A percentile compares a stretch with the other conserved stretches of the same genome.
These are phyloP conservation scores for Diaperis boleti DNA, from an alignment of 2,888 invertebrate species.

Conservation along the genomic window DNA sequence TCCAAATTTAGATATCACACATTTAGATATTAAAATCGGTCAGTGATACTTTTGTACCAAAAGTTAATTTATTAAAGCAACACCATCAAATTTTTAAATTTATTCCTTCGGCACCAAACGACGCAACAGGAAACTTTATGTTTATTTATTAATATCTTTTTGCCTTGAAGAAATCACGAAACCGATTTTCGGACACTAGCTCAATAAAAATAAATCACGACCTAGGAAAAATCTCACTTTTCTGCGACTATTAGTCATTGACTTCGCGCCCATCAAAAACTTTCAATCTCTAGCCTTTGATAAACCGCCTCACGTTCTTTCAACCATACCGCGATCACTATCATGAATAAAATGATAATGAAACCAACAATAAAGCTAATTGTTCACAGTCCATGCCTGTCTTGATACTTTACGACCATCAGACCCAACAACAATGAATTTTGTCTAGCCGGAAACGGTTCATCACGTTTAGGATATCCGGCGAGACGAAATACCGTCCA, in stretches of 20 bases:
- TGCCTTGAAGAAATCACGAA: not conserved
- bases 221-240: slow-evolving; percentile 24
- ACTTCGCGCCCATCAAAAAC: slow-evolving; percentile 23
- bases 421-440: slow-evolving; percentile 38
- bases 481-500: slow-evolving; percentile 32
- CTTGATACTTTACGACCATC: slow-evolving; percentile 28
- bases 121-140: too few species aligned
- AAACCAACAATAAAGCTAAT: slow-evolving; percentile 43
- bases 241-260: slow-evolving; percentile 31
- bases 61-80: too few species aligned
- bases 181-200: not conserved
- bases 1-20: too few species aligned
- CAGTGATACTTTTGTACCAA: too few species aligned
- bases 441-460: slow-evolving; percentile 51
- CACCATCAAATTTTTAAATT: too few species aligned
- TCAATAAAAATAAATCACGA: slow-evolving; percentile 18
- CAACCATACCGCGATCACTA: slow-evolving; percentile 14
- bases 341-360: slow-evolving; percentile 43
- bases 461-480: slow-evolving; percentile 56
- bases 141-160: too few species aligned
- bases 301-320: slow-evolving; percentile 31
- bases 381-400: slow-evolving; percentile 22
- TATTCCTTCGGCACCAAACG: not conserved
- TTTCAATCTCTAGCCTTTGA: slow-evolving; percentile 24
- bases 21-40: too few species aligned